Evolutionary conservation across 2,113 vertebrate genomes (phyloP).

Genomic region (Anguilla japonica): DNA sequence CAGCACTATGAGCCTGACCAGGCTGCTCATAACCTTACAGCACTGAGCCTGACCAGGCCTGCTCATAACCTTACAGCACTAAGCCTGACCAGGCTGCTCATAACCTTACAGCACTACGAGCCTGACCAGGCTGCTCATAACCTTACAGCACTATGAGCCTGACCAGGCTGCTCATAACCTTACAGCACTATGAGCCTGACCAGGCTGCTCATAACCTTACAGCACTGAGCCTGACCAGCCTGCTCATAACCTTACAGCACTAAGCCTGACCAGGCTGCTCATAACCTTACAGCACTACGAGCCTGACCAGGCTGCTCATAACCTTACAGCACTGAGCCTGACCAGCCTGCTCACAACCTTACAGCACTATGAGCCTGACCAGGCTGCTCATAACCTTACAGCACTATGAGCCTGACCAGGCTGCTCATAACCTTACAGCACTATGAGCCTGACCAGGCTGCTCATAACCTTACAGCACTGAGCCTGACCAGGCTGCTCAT

Average conservation of each 20-base stretch:
- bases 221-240: not conserved
- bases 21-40: not conserved
- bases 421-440: slow-evolving; percentile 76
- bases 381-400: not conserved
- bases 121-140: slow-evolving; percentile 71
- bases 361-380: not conserved
- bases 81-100: not conserved
- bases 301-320: not conserved
- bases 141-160: slow-evolving; percentile 43
- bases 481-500: slow-evolving; percentile 68
- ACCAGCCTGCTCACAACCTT: slow-evolving; percentile 75
- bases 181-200: not conserved
- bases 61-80: slow-evolving; percentile 74
- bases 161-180: not conserved
- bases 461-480: not conserved
- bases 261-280: slow-evolving; percentile 60
- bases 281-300: slow-evolving; percentile 62
- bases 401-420: not conserved
- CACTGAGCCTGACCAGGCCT: slow-evolving; percentile 24
- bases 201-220: slow-evolving; percentile 76
- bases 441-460: not conserved
- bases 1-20: not conserved
- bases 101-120: not conserved
- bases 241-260: not conserved
- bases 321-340: not conserved